Evolutionary conservation across 2,888 invertebrate species (phyloP).

Genomic region (Penaeus monodon): DNA sequence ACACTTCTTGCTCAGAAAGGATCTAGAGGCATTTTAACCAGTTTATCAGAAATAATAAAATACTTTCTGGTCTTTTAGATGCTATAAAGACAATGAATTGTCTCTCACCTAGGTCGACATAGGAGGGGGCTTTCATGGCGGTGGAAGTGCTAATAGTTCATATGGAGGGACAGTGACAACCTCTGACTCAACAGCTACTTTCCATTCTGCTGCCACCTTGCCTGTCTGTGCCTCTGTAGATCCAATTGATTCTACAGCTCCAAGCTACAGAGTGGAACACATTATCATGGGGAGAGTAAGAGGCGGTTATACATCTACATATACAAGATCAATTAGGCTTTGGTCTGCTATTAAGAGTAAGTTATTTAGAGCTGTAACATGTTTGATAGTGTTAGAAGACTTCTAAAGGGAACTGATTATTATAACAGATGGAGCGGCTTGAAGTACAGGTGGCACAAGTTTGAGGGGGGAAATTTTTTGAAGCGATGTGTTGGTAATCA

Average conservation of each 20-base stretch:
- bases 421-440: no score
- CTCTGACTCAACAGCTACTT: conserved; percentile 52
- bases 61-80: no score
- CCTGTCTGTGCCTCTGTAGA: conserved; percentile 53
- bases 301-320: conserved; percentile 60
- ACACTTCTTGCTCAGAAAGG: no score
- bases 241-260: conserved; percentile 66
- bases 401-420: no score
- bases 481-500: no score
- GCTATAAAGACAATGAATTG: not conserved
- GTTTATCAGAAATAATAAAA: no score
- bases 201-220: conserved; percentile 55
- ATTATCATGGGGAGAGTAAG: conserved; percentile 76
- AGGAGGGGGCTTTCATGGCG: conserved; percentile 20
- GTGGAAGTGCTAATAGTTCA: conserved; percentile 26
- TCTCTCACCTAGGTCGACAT: conserved; percentile 25
- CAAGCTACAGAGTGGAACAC: conserved; percentile 82
- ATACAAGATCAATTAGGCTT: conserved; percentile 66
- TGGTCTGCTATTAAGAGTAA: conserved; percentile 67
- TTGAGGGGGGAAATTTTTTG: no score
- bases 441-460: no score
- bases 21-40: no score
- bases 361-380: not conserved
- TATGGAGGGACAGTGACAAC: conserved; percentile 51
- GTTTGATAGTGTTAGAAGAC: no score